phyloP scores from a whole-genome alignment of 2,113 vertebrate species.

The Alethe diademata region DNA sequence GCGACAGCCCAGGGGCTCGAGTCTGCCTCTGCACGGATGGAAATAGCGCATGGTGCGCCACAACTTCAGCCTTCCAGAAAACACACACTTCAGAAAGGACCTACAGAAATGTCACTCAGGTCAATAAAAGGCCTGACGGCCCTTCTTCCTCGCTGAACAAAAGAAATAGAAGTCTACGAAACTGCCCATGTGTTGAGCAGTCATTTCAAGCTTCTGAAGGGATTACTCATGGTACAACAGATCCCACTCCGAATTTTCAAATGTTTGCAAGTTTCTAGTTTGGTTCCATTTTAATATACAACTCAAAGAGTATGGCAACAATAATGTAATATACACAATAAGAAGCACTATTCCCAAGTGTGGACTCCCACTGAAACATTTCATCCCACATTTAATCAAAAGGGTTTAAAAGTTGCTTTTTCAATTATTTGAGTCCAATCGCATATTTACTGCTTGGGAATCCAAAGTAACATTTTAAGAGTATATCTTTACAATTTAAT shows the following conservation, averaged over 20 bases:
- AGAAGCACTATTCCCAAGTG: background rate
- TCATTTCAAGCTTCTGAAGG: background rate
- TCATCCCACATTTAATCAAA: background rate
- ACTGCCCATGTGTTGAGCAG: background rate
- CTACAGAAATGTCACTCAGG: background rate
- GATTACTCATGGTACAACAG: background rate
- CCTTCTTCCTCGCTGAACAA: background rate
- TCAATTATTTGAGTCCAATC: background rate
- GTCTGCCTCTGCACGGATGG: accelerated
- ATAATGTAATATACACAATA: background rate
- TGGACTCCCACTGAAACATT: background rate
- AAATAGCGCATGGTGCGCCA: accelerated
- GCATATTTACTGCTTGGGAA: background rate
- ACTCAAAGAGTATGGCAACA: background rate
- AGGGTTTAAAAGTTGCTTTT: background rate
- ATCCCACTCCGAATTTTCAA: background rate
- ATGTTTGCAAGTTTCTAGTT: background rate
- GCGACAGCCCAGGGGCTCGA: background rate
- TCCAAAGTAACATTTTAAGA: background rate
- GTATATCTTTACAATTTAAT: background rate
- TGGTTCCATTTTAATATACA: background rate
- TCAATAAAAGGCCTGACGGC: background rate
- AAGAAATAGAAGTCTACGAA: background rate
- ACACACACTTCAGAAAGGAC: background rate
- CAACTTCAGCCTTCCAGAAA: background rate